These are phyloP conservation scores for Gila robusta DNA, from an alignment of 2,797 vertebrate genomes.

Conservation along the genomic window DNA sequence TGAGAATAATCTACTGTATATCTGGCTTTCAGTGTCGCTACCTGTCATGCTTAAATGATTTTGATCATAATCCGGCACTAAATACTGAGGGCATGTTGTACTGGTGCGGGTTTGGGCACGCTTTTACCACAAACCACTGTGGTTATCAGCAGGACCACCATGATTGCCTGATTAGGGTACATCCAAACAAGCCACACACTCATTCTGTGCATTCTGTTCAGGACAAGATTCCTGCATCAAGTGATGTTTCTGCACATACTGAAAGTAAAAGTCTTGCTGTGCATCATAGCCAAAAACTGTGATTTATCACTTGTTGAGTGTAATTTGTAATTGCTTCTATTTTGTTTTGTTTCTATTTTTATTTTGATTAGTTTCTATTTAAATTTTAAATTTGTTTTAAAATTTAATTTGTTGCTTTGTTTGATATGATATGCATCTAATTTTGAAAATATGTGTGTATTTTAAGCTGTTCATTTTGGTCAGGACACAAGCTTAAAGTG, in stretches of 20 bases:
- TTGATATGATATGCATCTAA: no score
- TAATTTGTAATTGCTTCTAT: not conserved
- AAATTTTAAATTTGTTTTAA: no score
- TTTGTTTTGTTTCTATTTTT: not conserved
- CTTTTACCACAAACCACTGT: conserved; percentile 40
- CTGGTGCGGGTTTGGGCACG: conserved; percentile 30
- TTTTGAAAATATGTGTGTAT: not conserved
- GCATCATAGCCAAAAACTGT: not conserved
- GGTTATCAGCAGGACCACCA: conserved; percentile 46
- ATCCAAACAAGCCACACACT: conserved; percentile 48
- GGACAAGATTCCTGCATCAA: not conserved
- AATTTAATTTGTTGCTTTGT: not conserved
- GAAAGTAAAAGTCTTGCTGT: not conserved
- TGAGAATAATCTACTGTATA: conserved; percentile 11
- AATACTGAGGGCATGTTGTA: conserved; percentile 43
- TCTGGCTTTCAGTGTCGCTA: conserved; percentile 20
- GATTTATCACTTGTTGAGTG: not conserved
- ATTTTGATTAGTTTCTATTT: not conserved
- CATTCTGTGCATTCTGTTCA: not conserved
- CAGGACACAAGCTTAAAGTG: not conserved
- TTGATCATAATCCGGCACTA: conserved; percentile 20
- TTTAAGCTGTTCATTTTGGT: not conserved
- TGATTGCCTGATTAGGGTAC: conserved; percentile 46
- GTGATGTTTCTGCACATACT: not conserved
- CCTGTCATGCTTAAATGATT: conserved; percentile 5